Evolutionary conservation across 2,888 invertebrate species (phyloP).

Genomic region (Limnephilus auricula): DNA sequence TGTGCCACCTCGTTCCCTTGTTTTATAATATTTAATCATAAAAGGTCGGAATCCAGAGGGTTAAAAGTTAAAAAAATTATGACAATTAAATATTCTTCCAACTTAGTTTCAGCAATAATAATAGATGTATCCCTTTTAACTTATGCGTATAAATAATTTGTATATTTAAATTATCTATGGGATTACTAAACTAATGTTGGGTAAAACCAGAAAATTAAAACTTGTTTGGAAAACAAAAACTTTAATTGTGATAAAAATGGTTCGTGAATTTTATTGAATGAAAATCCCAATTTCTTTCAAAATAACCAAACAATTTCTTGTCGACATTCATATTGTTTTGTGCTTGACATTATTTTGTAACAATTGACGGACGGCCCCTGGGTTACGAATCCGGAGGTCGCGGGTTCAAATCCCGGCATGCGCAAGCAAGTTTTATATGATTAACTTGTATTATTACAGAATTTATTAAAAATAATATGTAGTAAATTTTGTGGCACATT

Average conservation of each 20-base stretch:
- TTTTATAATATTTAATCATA: neutral
- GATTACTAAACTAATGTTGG: neutral
- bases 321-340: neutral
- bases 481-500: too few relatives aligned
- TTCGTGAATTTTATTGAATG: constrained; percentile 54
- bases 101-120: neutral
- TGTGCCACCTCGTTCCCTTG: neutral
- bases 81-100: neutral
- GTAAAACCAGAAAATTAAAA: neutral
- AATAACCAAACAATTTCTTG: neutral
- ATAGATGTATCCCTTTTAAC: neutral
- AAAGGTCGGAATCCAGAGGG: neutral
- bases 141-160: neutral
- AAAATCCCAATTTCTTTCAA: constrained; percentile 34
- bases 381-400: too few relatives aligned
- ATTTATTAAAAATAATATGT: too few relatives aligned
- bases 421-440: too few relatives aligned
- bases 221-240: neutral
- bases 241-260: constrained; percentile 55
- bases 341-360: too few relatives aligned
- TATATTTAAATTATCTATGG: neutral
- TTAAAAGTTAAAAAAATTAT: neutral
- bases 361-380: too few relatives aligned
- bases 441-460: too few relatives aligned
- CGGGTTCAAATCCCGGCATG: too few relatives aligned